Percentiles rank a stretch among this genome's conserved stretches.
phyloP scores from a whole-genome alignment of 1,140 invertebrate species.

The Saxidomus purpurata region DNA sequence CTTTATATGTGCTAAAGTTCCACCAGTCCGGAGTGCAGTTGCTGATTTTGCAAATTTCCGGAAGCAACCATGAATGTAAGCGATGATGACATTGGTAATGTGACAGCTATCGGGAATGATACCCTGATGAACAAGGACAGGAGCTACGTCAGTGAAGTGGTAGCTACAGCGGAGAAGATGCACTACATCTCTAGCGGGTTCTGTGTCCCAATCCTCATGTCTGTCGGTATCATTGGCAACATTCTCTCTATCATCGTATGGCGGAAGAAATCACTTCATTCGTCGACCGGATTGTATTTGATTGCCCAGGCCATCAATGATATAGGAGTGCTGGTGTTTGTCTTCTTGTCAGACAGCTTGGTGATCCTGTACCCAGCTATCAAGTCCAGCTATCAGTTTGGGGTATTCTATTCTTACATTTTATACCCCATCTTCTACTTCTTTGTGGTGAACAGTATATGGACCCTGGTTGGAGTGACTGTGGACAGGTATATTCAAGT shows the following conservation, averaged over 20 bases:
- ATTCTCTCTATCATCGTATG: constrained; percentile 72
- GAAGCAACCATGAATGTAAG: not conserved
- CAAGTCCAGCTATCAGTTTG: constrained; percentile 22
- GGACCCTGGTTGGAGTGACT: constrained; percentile 66
- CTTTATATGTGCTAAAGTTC: too few species aligned
- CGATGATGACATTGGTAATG: not conserved
- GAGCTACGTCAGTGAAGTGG: constrained; percentile 4
- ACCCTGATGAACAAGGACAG: not conserved
- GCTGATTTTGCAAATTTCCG: not conserved
- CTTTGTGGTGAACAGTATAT: constrained; percentile 60
- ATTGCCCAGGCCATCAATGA: constrained; percentile 72
- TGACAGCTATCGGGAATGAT: not conserved
- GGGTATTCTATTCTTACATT: constrained; percentile 54
- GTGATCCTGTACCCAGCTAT: constrained; percentile 27
- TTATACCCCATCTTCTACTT: constrained; percentile 61
- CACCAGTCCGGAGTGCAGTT: too few species aligned
- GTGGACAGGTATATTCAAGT: constrained; percentile 63
- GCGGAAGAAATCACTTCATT: constrained; percentile 64
- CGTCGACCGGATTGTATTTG: constrained; percentile 71
- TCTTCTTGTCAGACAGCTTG: constrained; percentile 67
- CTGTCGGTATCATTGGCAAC: constrained; percentile 72
- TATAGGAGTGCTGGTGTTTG: constrained; percentile 70
- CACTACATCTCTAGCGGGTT: constrained; percentile 69
- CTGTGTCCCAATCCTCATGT: constrained; percentile 63
- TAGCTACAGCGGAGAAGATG: constrained; percentile 62